phyloP scores from a whole-genome alignment of 2,113 vertebrate species.

The Notarius quadriscutis region DNA sequence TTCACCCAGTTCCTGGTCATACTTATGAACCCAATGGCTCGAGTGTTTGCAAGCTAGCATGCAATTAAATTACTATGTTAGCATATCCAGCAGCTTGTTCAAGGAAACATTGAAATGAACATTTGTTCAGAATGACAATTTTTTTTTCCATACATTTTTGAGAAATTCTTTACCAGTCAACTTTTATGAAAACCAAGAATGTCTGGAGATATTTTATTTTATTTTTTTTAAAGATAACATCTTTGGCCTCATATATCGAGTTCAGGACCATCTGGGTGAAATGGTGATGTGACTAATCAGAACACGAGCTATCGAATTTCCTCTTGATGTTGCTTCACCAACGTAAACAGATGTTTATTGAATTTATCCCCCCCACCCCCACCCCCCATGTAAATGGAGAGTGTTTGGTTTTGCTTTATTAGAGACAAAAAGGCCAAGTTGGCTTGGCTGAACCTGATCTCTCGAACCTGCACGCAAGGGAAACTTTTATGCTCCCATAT shows the following conservation, averaged over 20 bases:
- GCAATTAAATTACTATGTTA: background rate
- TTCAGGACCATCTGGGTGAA: constrained; percentile 42
- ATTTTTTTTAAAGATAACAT: constrained; percentile 12
- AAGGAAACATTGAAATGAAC: background rate
- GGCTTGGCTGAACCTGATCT: constrained; percentile 21
- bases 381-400: constrained; percentile 14
- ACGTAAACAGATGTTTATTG: constrained; percentile 43
- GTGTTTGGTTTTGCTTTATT: constrained; percentile 34
- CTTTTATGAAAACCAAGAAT: background rate
- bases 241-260: background rate
- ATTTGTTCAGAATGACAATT: background rate
- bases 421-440: background rate
- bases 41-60: background rate
- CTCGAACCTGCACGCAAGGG: constrained; percentile 9
- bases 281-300: constrained; percentile 31
- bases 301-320: constrained; percentile 15
- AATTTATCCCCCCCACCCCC: constrained; percentile 11
- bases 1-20: background rate
- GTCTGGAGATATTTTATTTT: background rate
- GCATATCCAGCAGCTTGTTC: background rate
- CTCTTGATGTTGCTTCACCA: constrained; percentile 25
- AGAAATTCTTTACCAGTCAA: background rate
- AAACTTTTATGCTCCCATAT: background rate
- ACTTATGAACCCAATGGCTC: background rate
- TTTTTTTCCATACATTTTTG: background rate